Evolutionary conservation across 2,888 invertebrate genomes (phyloP).

Genomic region (Andrena camellia): DNA sequence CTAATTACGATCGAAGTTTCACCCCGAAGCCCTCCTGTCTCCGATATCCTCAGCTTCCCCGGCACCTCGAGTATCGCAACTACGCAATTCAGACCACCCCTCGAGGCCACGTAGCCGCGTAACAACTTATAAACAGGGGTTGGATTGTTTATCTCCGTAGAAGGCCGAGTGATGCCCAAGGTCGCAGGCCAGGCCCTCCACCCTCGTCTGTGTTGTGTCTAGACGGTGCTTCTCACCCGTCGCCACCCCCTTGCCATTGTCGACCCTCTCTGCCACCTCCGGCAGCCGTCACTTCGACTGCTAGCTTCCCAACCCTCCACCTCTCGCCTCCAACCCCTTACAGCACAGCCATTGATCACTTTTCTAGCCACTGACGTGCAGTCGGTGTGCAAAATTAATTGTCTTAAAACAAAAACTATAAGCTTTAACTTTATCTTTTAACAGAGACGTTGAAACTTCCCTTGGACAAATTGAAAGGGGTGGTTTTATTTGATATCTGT

Average conservation of each 20-base stretch:
- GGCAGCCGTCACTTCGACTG: conserved; percentile 49
- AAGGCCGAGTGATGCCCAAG: conserved; percentile 81
- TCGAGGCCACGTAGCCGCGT: background rate
- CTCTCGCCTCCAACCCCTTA: conserved; percentile 24
- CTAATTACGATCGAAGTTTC: background rate
- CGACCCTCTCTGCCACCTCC: conserved; percentile 62
- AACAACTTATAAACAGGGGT: conserved; percentile 43
- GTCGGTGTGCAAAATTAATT: too few species aligned
- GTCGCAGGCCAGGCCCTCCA: conserved; percentile 77
- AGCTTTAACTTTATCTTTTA: too few species aligned
- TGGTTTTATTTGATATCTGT: background rate
- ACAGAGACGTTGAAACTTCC: too few species aligned
- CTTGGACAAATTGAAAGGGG: too few species aligned
- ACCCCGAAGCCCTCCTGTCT: background rate
- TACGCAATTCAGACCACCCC: conserved; percentile 1
- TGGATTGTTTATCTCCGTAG: conserved; percentile 79
- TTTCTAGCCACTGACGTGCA: conserved; percentile 50
- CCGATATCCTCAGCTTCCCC: background rate
- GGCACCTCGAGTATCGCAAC: background rate
- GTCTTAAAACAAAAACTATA: too few species aligned
- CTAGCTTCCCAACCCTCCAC: conserved; percentile 47
- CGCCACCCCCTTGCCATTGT: conserved; percentile 58
- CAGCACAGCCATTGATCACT: conserved; percentile 60
- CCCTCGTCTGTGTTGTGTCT: conserved; percentile 82
- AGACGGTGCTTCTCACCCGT: conserved; percentile 71